Conservation (phyloP, 2,888 invertebrate species). For the Diadromus collaris region DNA sequence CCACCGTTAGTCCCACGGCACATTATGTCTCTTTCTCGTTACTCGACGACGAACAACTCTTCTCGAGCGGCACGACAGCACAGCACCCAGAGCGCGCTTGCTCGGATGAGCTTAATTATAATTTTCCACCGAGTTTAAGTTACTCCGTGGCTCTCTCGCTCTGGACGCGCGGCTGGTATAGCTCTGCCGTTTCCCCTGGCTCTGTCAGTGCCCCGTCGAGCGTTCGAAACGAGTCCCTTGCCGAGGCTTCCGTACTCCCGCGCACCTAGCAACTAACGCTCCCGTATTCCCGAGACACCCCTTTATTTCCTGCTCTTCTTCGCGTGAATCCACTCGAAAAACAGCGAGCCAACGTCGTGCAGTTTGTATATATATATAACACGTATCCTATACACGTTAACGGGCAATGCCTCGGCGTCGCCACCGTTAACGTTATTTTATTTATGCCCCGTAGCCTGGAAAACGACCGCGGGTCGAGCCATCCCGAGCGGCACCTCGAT, state of each 20-base stretch:
- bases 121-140: slow-evolving; percentile 69
- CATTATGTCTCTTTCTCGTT: slow-evolving; percentile 58
- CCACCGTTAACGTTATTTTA: slow-evolving; percentile 49
- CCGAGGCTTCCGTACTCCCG: slow-evolving; percentile 28
- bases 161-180: slow-evolving; percentile 18
- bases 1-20: slow-evolving; percentile 30
- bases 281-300: slow-evolving; percentile 43
- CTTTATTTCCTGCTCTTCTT: slow-evolving; percentile 54
- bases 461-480: slow-evolving; percentile 53
- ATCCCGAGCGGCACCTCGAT: slow-evolving; percentile 45
- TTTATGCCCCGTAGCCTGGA: slow-evolving; percentile 58
- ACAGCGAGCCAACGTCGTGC: slow-evolving; percentile 37
- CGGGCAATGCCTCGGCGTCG: background rate
- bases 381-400: slow-evolving; percentile 8
- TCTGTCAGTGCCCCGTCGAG: slow-evolving; percentile 59
- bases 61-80: slow-evolving; percentile 51
- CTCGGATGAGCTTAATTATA: slow-evolving; percentile 69
- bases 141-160: slow-evolving; percentile 53
- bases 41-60: slow-evolving; percentile 60
- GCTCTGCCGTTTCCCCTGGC: slow-evolving; percentile 35
- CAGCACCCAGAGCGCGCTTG: slow-evolving; percentile 57
- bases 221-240: slow-evolving; percentile 56
- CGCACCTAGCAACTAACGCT: slow-evolving; percentile 22
- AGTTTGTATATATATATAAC: background rate
- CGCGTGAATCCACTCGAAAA: slow-evolving; percentile 54